A percentile compares a stretch with the other conserved stretches of the same genome.
These are phyloP conservation scores for Trimorus sp. DNA, from an alignment of 2,888 invertebrate species.

Conservation along the genomic window DNA sequence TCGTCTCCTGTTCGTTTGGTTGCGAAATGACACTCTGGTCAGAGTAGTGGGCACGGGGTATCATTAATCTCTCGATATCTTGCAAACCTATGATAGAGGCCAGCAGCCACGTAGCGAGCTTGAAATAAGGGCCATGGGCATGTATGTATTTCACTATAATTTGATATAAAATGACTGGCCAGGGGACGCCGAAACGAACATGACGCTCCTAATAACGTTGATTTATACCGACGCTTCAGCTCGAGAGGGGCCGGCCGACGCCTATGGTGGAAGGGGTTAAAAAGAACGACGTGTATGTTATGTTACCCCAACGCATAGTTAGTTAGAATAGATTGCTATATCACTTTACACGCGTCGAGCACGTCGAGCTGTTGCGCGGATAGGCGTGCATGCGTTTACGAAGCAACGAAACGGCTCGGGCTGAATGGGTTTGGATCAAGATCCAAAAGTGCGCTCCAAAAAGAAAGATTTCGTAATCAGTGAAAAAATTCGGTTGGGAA, in stretches of 20 bases:
- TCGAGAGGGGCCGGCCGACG: slow-evolving; percentile 70
- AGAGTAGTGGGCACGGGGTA: slow-evolving; percentile 8
- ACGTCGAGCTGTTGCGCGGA: slow-evolving; percentile 69
- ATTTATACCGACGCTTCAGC: slow-evolving; percentile 79
- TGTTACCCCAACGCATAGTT: slow-evolving; percentile 74
- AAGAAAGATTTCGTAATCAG: no score
- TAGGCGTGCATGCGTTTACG: slow-evolving; percentile 53
- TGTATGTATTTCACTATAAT: slow-evolving; percentile 78
- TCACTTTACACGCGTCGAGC: slow-evolving; percentile 76
- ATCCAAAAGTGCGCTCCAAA: no score
- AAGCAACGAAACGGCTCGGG: no score
- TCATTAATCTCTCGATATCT: slow-evolving; percentile 56
- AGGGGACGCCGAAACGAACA: slow-evolving; percentile 75
- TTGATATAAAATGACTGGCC: slow-evolving; percentile 80
- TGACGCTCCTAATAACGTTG: slow-evolving; percentile 81
- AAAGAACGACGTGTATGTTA: slow-evolving; percentile 73
- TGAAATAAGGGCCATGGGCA: slow-evolving; percentile 62
- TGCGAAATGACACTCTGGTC: not conserved
- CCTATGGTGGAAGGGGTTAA: slow-evolving; percentile 69
- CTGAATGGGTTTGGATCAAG: no score
- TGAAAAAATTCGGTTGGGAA: no score
- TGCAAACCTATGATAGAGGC: slow-evolving; percentile 54
- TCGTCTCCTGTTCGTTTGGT: no score
- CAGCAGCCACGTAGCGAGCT: slow-evolving; percentile 46
- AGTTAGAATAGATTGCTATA: slow-evolving; percentile 81